Conservation (phyloP, 2,797 vertebrate species). For the Neosilurus mollespiculum region DNA sequence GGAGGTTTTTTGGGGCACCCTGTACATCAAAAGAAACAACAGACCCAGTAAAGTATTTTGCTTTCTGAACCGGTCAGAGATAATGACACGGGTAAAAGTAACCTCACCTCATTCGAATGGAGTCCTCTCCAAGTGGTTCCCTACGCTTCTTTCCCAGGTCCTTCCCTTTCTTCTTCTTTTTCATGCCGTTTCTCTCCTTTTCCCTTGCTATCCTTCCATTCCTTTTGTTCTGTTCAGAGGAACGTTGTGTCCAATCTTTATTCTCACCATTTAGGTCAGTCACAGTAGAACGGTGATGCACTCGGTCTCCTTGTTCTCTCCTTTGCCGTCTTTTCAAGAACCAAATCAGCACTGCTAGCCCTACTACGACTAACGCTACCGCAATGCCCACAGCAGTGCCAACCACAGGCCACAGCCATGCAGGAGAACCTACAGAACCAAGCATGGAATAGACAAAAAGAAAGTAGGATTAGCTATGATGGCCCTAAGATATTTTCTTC, state of each 20-base stretch:
- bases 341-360: constrained; percentile 71
- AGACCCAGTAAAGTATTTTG: not conserved
- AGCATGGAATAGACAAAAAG: not conserved
- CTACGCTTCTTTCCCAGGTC: constrained; percentile 76
- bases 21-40: not conserved
- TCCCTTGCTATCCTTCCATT: constrained; percentile 65
- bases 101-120: constrained; percentile 82
- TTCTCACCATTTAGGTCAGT: constrained; percentile 52
- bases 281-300: constrained; percentile 61
- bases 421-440: constrained; percentile 51
- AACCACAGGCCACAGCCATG: constrained; percentile 74
- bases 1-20: too few relatives aligned
- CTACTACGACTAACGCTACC: constrained; percentile 68
- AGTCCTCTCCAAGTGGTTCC: constrained; percentile 87
- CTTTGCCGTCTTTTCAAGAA: constrained; percentile 62
- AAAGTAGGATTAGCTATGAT: not conserved
- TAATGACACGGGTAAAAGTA: not conserved
- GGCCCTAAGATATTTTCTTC: not conserved
- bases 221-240: constrained; percentile 54
- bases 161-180: constrained; percentile 75
- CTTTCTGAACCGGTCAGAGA: not conserved
- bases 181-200: constrained; percentile 64
- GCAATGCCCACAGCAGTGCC: constrained; percentile 67
- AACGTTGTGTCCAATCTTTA: constrained; percentile 60
- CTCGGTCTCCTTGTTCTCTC: constrained; percentile 55